Evolutionary conservation across 2,888 invertebrate genomes (phyloP).

Genomic region (Dascillus cervinus): DNA sequence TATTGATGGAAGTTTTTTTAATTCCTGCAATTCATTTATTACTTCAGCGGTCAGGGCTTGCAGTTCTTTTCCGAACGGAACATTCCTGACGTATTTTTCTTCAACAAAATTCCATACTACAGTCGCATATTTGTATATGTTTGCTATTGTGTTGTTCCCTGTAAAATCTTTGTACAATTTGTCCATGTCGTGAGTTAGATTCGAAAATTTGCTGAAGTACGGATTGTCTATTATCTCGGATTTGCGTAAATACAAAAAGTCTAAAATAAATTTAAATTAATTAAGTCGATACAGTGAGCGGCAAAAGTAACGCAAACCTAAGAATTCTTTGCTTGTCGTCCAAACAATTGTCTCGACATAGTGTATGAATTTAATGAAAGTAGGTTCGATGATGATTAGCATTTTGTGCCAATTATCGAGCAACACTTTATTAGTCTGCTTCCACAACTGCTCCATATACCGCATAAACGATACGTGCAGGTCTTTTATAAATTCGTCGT

Average conservation of each 20-base stretch:
- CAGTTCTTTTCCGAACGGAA: constrained; percentile 62
- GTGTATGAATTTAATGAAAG: constrained; percentile 68
- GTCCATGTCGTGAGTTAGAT: constrained; percentile 75
- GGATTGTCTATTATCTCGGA: constrained; percentile 73
- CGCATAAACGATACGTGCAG: constrained; percentile 61
- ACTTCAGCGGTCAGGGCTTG: constrained; percentile 57
- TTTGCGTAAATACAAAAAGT: constrained; percentile 72
- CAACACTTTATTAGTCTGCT: constrained; percentile 55
- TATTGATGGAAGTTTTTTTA: constrained; percentile 55
- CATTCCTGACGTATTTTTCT: constrained; percentile 58
- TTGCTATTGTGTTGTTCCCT: constrained; percentile 69
- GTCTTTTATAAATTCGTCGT: constrained; percentile 71
- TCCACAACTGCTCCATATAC: constrained; percentile 70
- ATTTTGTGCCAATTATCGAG: constrained; percentile 66
- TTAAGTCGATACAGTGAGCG: constrained; percentile 1
- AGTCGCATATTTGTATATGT: constrained; percentile 66
- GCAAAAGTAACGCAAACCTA: constrained; percentile 39
- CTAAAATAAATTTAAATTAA: constrained; percentile 34
- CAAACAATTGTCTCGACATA: constrained; percentile 68
- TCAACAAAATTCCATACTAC: constrained; percentile 59
- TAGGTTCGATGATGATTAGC: constrained; percentile 66
- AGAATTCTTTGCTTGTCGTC: constrained; percentile 64
- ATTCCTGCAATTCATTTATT: constrained; percentile 51
- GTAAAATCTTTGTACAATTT: constrained; percentile 70
- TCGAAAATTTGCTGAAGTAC: constrained; percentile 71